Evolutionary conservation across 2,888 invertebrate species (phyloP).

Genomic region (Graphium colonna): DNA sequence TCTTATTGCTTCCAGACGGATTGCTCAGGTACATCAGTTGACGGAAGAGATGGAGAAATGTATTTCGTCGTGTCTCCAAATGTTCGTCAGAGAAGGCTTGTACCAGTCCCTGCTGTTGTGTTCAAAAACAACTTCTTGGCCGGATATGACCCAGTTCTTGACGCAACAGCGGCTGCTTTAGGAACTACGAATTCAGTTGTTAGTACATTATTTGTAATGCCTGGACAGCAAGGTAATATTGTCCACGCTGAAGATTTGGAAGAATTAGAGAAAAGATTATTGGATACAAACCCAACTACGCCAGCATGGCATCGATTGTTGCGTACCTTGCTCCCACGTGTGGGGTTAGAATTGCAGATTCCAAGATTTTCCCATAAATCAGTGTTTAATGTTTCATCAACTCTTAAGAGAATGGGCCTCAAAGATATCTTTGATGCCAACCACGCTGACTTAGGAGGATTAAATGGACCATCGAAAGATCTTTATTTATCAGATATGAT

Average conservation of each 20-base stretch:
- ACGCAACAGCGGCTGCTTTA: slow-evolving; percentile 90
- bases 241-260: slow-evolving; percentile 90
- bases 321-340: slow-evolving; percentile 86
- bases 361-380: slow-evolving; percentile 92
- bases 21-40: slow-evolving; percentile 85
- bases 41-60: slow-evolving; percentile 91
- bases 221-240: slow-evolving; percentile 90
- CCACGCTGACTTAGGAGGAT: slow-evolving; percentile 89
- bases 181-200: slow-evolving; percentile 85
- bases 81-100: slow-evolving; percentile 87
- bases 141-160: slow-evolving; percentile 91
- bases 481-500: slow-evolving; percentile 91
- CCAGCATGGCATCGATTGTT: slow-evolving; percentile 87
- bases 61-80: slow-evolving; percentile 92
- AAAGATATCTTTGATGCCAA: slow-evolving; percentile 87
- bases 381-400: slow-evolving; percentile 88
- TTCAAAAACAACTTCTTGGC: slow-evolving; percentile 88
- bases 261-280: slow-evolving; percentile 84
- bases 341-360: slow-evolving; percentile 89
- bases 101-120: slow-evolving; percentile 91
- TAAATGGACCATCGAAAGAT: slow-evolving; percentile 89
- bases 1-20: slow-evolving; percentile 91
- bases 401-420: slow-evolving; percentile 89
- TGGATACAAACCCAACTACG: slow-evolving; percentile 83
- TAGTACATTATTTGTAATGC: slow-evolving; percentile 90